Evolutionary conservation across 2,113 vertebrate species (phyloP).

Genomic region (Zosterops japonicus): DNA sequence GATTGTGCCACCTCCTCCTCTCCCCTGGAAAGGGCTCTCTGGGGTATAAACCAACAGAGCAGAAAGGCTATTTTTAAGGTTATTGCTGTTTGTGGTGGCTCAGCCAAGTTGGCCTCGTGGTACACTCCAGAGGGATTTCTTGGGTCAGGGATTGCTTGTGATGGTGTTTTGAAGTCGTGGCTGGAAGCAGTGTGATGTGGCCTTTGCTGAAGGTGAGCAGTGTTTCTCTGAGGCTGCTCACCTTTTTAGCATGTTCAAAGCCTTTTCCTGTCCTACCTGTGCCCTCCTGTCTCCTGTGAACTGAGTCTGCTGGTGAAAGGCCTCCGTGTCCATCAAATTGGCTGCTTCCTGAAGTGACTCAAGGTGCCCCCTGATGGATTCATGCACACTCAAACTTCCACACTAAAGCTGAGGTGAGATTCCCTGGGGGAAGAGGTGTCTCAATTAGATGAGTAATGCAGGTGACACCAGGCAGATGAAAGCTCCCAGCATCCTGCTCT

Average conservation of each 20-base stretch:
- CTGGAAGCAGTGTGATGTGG: accelerated
- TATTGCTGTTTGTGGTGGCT: background rate
- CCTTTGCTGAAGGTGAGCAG: background rate
- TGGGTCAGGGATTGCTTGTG: background rate
- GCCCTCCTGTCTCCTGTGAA: background rate
- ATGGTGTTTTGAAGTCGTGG: background rate
- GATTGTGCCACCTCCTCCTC: accelerated
- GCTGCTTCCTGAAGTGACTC: background rate
- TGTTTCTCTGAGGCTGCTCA: background rate
- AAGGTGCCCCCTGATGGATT: background rate
- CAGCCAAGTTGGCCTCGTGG: accelerated
- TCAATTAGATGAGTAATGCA: background rate
- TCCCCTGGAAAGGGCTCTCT: background rate
- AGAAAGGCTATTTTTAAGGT: background rate
- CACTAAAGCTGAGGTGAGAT: background rate
- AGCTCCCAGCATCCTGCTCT: background rate
- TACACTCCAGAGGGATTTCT: background rate
- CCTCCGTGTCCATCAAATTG: accelerated
- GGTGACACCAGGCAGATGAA: background rate
- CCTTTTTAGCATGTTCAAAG: background rate
- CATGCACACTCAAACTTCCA: background rate
- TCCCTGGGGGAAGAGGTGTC: background rate
- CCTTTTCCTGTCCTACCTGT: background rate
- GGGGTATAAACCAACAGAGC: background rate
- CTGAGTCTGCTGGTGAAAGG: background rate